A percentile compares a stretch with the other conserved stretches of the same genome.
These are phyloP conservation scores for Drosophila mulleri DNA, from an alignment of 2,888 invertebrate genomes.

Conservation along the genomic window DNA sequence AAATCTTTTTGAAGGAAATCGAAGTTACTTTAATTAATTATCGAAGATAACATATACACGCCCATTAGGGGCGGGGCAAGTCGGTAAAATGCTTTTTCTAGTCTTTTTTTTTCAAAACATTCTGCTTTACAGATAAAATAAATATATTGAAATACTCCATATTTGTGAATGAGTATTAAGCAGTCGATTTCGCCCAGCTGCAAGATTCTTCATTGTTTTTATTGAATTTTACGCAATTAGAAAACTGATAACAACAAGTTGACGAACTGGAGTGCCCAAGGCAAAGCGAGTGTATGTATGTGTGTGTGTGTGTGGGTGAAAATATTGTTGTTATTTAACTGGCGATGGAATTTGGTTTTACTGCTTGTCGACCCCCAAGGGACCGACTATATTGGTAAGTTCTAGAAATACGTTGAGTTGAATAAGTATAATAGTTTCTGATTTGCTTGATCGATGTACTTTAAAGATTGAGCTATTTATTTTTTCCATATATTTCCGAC, in stretches of 20 bases:
- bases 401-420: neutral
- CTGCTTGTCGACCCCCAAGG: conserved; percentile 26
- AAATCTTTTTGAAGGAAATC: no score
- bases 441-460: no score
- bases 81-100: no score
- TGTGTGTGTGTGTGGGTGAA: conserved; percentile 1
- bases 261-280: conserved; percentile 47
- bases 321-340: conserved; percentile 20
- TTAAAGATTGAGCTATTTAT: neutral
- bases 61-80: no score
- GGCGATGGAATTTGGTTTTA: conserved; percentile 14
- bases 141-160: no score
- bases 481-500: no score
- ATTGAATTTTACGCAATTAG: conserved; percentile 44
- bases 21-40: no score
- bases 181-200: neutral
- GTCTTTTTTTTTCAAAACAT: no score
- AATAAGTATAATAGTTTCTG: neutral
- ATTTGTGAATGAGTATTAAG: neutral
- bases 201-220: neutral
- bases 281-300: neutral
- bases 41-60: no score
- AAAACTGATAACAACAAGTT: conserved; percentile 38
- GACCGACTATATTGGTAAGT: neutral
- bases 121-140: no score